A percentile compares a stretch with the other conserved stretches of the same genome.
phyloP scores from a whole-genome alignment of 2,888 invertebrate species.

The Caenorhabditis zanzibari region DNA sequence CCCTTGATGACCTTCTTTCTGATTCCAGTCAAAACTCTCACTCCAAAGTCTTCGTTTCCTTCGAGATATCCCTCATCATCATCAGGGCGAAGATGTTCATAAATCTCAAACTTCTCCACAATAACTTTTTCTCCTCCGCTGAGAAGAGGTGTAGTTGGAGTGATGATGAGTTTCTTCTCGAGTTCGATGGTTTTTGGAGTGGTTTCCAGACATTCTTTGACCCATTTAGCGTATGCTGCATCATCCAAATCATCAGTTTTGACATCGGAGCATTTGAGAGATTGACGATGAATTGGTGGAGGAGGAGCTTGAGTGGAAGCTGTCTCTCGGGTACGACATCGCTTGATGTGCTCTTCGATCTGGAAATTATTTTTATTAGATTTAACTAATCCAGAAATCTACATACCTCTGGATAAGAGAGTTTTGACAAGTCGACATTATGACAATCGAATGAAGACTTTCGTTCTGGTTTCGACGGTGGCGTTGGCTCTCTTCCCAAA shows the following conservation, averaged over 20 bases:
- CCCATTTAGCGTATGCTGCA: conserved; percentile 38
- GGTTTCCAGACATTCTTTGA: conserved; percentile 27
- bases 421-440: conserved; percentile 48
- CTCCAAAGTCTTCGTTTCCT: conserved; percentile 47
- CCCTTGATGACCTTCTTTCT: conserved; percentile 15
- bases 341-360: conserved; percentile 41
- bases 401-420: conserved; percentile 36
- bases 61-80: conserved; percentile 51
- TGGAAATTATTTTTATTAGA: background rate
- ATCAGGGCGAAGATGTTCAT: conserved; percentile 22
- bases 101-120: conserved; percentile 45
- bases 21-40: conserved; percentile 24
- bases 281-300: conserved; percentile 47
- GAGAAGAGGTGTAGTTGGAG: background rate
- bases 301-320: conserved; percentile 25
- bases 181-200: conserved; percentile 26
- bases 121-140: conserved; percentile 33
- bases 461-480: background rate
- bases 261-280: conserved; percentile 42
- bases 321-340: conserved; percentile 42
- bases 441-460: conserved; percentile 38
- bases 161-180: conserved; percentile 29
- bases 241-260: conserved; percentile 36
- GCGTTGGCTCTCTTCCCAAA: conserved; percentile 24
- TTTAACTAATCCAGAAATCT: background rate